These are phyloP conservation scores for Phymatocera aterrima DNA, from an alignment of 2,888 invertebrate species.

Conservation along the genomic window DNA sequence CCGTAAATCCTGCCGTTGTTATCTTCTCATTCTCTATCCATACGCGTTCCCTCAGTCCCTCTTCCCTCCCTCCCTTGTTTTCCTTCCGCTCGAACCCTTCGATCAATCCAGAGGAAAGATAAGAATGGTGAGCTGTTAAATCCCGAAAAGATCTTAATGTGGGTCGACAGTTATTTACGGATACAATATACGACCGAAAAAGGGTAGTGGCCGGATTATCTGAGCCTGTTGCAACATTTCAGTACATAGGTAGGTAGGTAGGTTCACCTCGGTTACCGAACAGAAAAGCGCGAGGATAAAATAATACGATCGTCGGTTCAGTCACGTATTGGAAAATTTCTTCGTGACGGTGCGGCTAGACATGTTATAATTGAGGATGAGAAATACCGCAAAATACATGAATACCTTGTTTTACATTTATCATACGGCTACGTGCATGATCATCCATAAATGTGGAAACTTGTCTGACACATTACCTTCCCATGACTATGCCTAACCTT, in stretches of 20 bases:
- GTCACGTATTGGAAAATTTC: not conserved
- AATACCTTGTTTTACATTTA: not conserved
- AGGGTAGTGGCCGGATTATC: not conserved
- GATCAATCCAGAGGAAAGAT: not conserved
- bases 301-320: not conserved
- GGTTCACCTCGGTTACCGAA: not conserved
- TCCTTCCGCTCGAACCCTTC: not conserved
- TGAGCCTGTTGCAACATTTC: not conserved
- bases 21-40: not conserved
- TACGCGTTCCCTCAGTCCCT: not conserved
- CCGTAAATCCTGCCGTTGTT: not conserved
- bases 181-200: not conserved
- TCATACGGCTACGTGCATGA: not conserved
- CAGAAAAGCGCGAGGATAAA: not conserved
- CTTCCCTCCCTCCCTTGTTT: not conserved
- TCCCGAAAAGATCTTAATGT: conserved; percentile 22
- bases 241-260: no score
- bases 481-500: not conserved
- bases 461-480: not conserved
- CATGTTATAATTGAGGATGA: not conserved
- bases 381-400: not conserved
- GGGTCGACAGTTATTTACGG: conserved; percentile 29
- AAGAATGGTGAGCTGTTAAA: not conserved
- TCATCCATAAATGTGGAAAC: not conserved
- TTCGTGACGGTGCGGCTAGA: no score